Percentiles rank a stretch among this genome's conserved stretches.
Evolutionary conservation across 92 coral and sea anemone species (phyloP).

Genomic region (Phenganax subtilis): DNA sequence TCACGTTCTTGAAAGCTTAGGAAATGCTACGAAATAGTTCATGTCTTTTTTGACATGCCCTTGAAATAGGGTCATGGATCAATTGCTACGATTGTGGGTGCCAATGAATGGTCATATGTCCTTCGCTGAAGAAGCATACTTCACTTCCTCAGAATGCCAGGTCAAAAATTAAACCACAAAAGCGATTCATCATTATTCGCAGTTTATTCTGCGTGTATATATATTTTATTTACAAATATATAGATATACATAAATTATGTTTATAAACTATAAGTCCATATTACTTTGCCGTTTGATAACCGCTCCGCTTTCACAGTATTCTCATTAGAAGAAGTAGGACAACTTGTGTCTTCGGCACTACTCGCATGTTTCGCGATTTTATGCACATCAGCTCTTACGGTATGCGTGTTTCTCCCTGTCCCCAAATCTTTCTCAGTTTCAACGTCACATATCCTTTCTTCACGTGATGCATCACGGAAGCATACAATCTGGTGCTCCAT

Average conservation of each 20-base stretch:
- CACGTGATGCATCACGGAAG: background rate
- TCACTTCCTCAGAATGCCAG: too few species aligned
- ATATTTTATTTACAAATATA: conserved; percentile 1
- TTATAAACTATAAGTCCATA: conserved; percentile 33
- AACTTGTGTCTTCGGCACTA: background rate
- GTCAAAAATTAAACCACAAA: too few species aligned
- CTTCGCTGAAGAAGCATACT: too few species aligned
- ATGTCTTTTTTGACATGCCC: too few species aligned
- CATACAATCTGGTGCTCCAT: background rate
- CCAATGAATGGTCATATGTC: too few species aligned
- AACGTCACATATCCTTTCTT: too few species aligned
- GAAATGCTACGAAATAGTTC: background rate
- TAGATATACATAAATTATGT: background rate
- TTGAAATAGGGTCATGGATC: too few species aligned
- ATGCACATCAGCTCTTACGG: conserved; percentile 33
- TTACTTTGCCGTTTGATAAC: conserved; percentile 1
- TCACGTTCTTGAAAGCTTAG: conserved; percentile 26
- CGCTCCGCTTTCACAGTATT: background rate
- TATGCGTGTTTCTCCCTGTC: conserved; percentile 7
- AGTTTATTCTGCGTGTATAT: background rate
- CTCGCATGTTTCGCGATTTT: background rate
- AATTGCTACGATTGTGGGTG: too few species aligned
- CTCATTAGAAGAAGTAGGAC: background rate
- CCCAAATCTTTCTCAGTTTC: background rate
- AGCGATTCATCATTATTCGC: background rate